Base-by-base conservation (phyloP, 2,797 vertebrate species). In the Luscinia luscinia region DNA sequence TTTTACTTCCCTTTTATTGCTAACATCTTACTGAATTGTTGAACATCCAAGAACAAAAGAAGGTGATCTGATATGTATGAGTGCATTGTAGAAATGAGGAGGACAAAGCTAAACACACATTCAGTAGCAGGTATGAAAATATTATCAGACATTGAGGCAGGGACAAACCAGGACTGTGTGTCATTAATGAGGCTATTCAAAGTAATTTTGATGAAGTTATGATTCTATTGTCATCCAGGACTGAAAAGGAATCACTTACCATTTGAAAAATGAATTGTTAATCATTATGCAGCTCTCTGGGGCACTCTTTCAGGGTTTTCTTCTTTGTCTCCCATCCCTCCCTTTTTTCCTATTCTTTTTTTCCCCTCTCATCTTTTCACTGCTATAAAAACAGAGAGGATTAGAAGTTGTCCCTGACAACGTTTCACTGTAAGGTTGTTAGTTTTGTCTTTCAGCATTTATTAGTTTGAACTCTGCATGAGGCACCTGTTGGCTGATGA, bases 221-320 rank as follows among this genome's bases (percentile, higher is more conserved):
- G 55, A 74, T 66, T 92, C 74, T 51, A 32, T 48, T 93, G 84
- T 86, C 52, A 84, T 59, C 79, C 45, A 90, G 52, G 13, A 51
- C 78, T 34, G n/a, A 70, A 73, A 74, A 51, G 26, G 20, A 93
- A 84, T 77, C 4, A n/a, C 63, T 89, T 66, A 85, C 32, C 61
- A 79, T 89, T 86, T 87, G 59, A 86, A 74, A 87, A 75, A 93
- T 87, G 57, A 91, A 48, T 48, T 0, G 2, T 70, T 82, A 79
- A 80, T 89, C 46, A 49, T 85, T 79, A 61, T 38, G 54, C 75
- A 87, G 84, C 48, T 85, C 89, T 85, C 76, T 76, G 24, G 67
- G 75, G 58, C 66, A 87, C 46, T 90, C 94, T 85, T 96, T 90
- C 69, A 90, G 54, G 63, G 70, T 86, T 72, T 95, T 87, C 36